Evolutionary conservation across 1,140 invertebrate genomes (phyloP).

Genomic region (Aphelenchoides besseyi): DNA sequence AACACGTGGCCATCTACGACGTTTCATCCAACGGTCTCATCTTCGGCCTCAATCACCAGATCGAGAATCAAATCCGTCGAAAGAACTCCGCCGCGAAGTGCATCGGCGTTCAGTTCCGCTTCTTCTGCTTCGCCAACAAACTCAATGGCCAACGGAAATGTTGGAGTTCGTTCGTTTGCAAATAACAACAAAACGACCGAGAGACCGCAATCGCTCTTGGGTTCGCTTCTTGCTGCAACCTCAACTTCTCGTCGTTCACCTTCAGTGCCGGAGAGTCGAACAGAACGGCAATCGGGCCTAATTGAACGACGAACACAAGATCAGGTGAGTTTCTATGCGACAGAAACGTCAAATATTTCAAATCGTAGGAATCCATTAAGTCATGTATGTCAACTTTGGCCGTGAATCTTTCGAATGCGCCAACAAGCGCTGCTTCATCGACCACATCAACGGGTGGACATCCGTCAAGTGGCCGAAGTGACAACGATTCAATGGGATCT

Average conservation of each 20-base stretch:
- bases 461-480: slow-evolving; percentile 21
- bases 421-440: slow-evolving; percentile 30
- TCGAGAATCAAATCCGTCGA: not conserved
- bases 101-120: slow-evolving; percentile 16
- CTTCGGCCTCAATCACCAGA: not conserved
- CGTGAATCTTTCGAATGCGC: slow-evolving; percentile 22
- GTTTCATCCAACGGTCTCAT: not conserved
- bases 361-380: slow-evolving; percentile 31
- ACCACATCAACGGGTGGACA: slow-evolving; percentile 36
- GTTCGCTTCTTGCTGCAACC: slow-evolving; percentile 37
- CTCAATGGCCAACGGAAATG: slow-evolving; percentile 6
- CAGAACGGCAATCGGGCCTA: slow-evolving; percentile 52
- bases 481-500: slow-evolving; percentile 24
- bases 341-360: slow-evolving; percentile 14
- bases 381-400: slow-evolving; percentile 19
- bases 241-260: slow-evolving; percentile 38
- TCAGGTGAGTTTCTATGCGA: not conserved
- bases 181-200: not conserved
- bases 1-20: not conserved
- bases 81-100: not conserved
- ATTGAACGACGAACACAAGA: not conserved
- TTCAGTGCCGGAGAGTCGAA: slow-evolving; percentile 55
- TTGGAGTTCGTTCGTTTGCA: not conserved
- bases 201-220: slow-evolving; percentile 37
- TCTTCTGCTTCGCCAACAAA: slow-evolving; percentile 5